Base-by-base conservation (phyloP, 2,888 invertebrate genomes). In the Agrochola lychnidis region DNA sequence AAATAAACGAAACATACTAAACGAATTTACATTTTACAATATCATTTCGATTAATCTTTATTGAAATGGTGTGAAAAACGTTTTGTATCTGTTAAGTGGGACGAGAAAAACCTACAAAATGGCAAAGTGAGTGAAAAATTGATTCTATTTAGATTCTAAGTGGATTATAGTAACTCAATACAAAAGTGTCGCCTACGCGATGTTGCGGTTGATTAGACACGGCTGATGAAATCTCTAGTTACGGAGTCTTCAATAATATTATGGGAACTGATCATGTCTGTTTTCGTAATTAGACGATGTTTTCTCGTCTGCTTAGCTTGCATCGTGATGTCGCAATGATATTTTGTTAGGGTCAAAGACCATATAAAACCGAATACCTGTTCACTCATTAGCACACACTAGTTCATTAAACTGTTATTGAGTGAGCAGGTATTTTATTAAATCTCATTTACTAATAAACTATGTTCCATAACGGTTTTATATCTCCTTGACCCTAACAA, bases 121-220 rank as follows among this genome's bases (percentile, higher is more conserved):
- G 96, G 95, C 96, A 89, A 96, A 96, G 96, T 96, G 89, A 94
- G 96, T 94, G 62, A 66, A 82, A 81, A 86, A 87, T 88, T 74
- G 82, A 78, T 84, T 79, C 86, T 83, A 53, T 81, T 79, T 85
- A 56, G 75, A 85, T 84, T 89, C 73, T 87, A 88, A 88, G 82
- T 84, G 84, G 88, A 90, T 89, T 90, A 89, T 78, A 83, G 90
- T 87, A 91, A 90, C 79, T 86, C 73, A 79, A 90, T 86, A 89
- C 86, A 74, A 72, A 73, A 73, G 83, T 84, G 72, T 87, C 86
- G 81, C 77, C 78, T 82, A 85, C 80, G 78, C 83, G 78, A 76
- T 88, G 83, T 84, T 90, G 90, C 87, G 91, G 90, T 91, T 87
- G 84, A 89, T 87, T 89, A 83, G 70, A 70, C 79, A 76, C 76